Base-by-base conservation (phyloP, 2,797 vertebrate species). In the Rhinoraja longicauda region DNA sequence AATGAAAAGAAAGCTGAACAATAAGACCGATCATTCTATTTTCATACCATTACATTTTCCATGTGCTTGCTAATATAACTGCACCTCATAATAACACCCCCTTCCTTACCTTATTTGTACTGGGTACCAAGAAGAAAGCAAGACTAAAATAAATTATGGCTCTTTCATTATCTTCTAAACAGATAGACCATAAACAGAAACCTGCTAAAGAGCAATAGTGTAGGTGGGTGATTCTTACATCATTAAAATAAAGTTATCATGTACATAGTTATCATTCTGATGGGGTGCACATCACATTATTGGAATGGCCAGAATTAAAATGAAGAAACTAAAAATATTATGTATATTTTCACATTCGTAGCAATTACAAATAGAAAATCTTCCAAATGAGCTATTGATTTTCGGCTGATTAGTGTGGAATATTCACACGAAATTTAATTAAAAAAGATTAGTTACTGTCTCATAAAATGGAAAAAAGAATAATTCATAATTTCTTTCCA, bases 401-500 rank as follows among this genome's bases (percentile, higher is more conserved):
- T 88, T 86, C 88, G 84, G 32, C 17, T 19, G 2, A 6, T 19
- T 88, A 8, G 62, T 64, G 59, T 19, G 62, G 62, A 21, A 4
- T n/a, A 24, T n/a, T 88, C 62, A 62, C 59, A 21, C 67, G 59
- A 67, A 64, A 67, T 64, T 26, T 88, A 5, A 19, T 62, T 32
- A 21, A 19, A 67, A n/a, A 64, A 64, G 59, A 67, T 88, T 21
- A 88, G 29, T n/a, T 29, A 32, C 6, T 36, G 45, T n/a, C n/a
- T 88, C 29, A 64, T 32, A 32, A 64, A 88, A 88, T 21, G 17
- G 9, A 64, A 88, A 84, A 29, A 32, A 32, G 62, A 21, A 67
- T 88, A 0, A 24, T 67, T 88, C n/a, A 36, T 64, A 12, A n/a
- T 57, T 94, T 93, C 93, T 93, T 95, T 45, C 94, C 92, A 93